A percentile compares a stretch with the other conserved stretches of the same genome.
These are phyloP conservation scores for Isurus oxyrinchus DNA, from an alignment of 2,113 vertebrate species.

Conservation along the genomic window DNA sequence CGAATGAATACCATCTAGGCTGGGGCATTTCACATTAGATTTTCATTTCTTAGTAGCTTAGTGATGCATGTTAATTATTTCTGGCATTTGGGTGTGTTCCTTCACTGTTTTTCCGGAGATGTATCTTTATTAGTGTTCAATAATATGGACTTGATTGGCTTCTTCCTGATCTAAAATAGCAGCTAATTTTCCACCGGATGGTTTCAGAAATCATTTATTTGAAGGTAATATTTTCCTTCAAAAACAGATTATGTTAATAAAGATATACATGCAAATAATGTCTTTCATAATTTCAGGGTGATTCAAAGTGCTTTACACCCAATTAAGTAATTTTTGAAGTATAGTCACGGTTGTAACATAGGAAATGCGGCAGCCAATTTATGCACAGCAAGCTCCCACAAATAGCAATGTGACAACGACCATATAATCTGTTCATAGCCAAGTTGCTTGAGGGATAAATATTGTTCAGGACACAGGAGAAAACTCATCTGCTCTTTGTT, in stretches of 20 bases:
- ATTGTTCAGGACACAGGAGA: not conserved
- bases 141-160: not conserved
- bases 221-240: not conserved
- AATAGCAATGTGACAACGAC: not conserved
- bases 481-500: not conserved
- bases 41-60: not conserved
- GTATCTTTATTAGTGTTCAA: not conserved
- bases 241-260: not conserved
- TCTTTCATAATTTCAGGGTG: not conserved
- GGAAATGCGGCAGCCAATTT: not conserved
- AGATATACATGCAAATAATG: not conserved
- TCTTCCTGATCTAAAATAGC: not conserved
- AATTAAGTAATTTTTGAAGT: not conserved
- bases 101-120: not conserved
- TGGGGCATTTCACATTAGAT: not conserved
- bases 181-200: not conserved
- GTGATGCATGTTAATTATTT: not conserved
- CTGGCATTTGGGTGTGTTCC: not conserved
- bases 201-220: not conserved
- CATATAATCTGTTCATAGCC: not conserved
- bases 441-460: not conserved
- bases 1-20: not conserved
- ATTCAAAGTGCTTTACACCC: not conserved
- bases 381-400: not conserved
- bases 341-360: not conserved